These are phyloP conservation scores for Doryteuthis pealeii DNA, from an alignment of 1,140 invertebrate genomes.

Conservation along the genomic window DNA sequence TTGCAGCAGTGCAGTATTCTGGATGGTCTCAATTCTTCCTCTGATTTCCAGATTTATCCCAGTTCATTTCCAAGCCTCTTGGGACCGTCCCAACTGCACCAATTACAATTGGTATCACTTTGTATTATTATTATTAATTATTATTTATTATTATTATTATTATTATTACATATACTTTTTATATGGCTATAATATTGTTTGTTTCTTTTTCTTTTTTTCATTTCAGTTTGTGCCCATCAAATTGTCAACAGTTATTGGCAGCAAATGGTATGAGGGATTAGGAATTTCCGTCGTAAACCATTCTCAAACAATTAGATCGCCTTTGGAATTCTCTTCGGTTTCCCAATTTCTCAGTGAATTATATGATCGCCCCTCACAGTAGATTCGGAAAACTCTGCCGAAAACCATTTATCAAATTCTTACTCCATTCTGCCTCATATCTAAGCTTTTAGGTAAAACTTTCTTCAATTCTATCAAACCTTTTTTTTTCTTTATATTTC, in stretches of 20 bases:
- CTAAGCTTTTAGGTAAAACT: slow-evolving; percentile 92
- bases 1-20: too few species aligned
- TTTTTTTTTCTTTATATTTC: slow-evolving; percentile 73
- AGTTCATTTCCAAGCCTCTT: too few species aligned
- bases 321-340: slow-evolving; percentile 86
- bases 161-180: too few species aligned
- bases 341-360: slow-evolving; percentile 92
- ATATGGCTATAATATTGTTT: too few species aligned
- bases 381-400: slow-evolving; percentile 87
- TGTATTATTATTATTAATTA: too few species aligned
- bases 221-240: slow-evolving; percentile 94
- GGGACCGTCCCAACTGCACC: too few species aligned
- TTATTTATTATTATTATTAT: too few species aligned
- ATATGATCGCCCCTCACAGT: slow-evolving; percentile 91
- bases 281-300: slow-evolving; percentile 95
- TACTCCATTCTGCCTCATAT: slow-evolving; percentile 96
- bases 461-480: not conserved
- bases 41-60: too few species aligned
- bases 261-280: slow-evolving; percentile 98
- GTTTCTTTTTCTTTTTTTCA: slow-evolving; percentile 33
- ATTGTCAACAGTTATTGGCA: slow-evolving; percentile 95
- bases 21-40: too few species aligned
- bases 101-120: too few species aligned
- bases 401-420: slow-evolving; percentile 99
- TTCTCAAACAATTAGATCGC: slow-evolving; percentile 86